Conservation (phyloP, 2,888 invertebrate species). For the Melipona bicolor region DNA sequence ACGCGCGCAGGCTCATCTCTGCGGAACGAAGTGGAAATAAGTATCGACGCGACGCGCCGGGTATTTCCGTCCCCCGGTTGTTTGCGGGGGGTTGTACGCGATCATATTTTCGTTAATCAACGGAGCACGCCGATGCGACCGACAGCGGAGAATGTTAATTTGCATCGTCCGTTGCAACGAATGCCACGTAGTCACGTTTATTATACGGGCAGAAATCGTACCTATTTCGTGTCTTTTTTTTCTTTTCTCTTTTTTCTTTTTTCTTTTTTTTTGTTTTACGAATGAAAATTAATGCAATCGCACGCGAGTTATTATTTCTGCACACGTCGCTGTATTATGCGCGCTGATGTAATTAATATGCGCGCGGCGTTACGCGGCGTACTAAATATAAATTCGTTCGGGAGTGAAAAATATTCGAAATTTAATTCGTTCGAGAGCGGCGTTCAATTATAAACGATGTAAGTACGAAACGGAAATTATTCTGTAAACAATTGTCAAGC, state of each 20-base stretch:
- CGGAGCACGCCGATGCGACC: slow-evolving; percentile 11
- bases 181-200: no score
- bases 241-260: no score
- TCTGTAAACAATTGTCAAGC: not conserved
- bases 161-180: not conserved
- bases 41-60: not conserved
- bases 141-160: not conserved
- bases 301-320: not conserved
- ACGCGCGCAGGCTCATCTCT: not conserved
- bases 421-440: not conserved
- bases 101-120: slow-evolving; percentile 43
- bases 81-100: not conserved
- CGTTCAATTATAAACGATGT: not conserved
- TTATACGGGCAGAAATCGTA: no score
- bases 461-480: not conserved
- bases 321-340: not conserved
- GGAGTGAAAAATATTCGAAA: not conserved
- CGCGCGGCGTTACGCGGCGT: not conserved
- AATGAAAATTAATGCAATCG: not conserved
- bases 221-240: no score
- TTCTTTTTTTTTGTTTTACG: no score
- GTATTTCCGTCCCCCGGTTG: not conserved
- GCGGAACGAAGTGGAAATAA: slow-evolving; percentile 31
- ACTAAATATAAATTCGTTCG: not conserved
- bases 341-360: not conserved